A percentile compares a stretch with the other conserved stretches of the same genome.
Evolutionary conservation across 2,888 invertebrate genomes (phyloP).

Genomic region (Asteroscopus sphinx): DNA sequence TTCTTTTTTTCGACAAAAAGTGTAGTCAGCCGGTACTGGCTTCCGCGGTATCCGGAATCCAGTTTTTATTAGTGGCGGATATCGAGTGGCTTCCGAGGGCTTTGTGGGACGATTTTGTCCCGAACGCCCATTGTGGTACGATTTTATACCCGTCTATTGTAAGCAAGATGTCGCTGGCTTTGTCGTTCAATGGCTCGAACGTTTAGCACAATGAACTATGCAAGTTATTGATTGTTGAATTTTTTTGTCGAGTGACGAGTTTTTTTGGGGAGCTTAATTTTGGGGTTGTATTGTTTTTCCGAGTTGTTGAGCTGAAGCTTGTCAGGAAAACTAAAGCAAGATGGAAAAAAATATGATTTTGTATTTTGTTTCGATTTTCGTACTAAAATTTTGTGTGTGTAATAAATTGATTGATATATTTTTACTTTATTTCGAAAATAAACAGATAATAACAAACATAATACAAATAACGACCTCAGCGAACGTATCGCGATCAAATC

Average conservation of each 20-base stretch:
- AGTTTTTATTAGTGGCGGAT: constrained; percentile 83
- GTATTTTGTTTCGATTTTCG: no score
- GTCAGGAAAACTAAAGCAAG: no score
- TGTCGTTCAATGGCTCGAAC: constrained; percentile 63
- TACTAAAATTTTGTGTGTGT: no score
- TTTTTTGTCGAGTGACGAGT: constrained; percentile 37
- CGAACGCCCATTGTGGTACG: constrained; percentile 74
- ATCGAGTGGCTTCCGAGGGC: constrained; percentile 84
- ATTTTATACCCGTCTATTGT: constrained; percentile 75
- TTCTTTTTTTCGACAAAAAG: constrained; percentile 69
- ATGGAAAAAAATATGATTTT: no score
- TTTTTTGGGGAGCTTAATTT: constrained; percentile 36
- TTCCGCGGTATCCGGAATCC: constrained; percentile 80
- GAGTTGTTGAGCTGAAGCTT: neutral
- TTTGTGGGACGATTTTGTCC: constrained; percentile 76
- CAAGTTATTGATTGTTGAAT: constrained; percentile 55
- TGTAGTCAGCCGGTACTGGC: constrained; percentile 47
- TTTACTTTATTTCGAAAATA: no score
- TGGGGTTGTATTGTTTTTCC: constrained; percentile 24
- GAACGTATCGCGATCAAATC: no score
- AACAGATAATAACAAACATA: no score
- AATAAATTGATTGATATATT: no score
- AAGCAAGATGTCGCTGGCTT: constrained; percentile 73
- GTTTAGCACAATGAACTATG: constrained; percentile 55
- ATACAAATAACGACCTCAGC: no score